Evolutionary conservation across 1,140 invertebrate genomes (phyloP).

Genomic region (Euglossa dilemma): DNA sequence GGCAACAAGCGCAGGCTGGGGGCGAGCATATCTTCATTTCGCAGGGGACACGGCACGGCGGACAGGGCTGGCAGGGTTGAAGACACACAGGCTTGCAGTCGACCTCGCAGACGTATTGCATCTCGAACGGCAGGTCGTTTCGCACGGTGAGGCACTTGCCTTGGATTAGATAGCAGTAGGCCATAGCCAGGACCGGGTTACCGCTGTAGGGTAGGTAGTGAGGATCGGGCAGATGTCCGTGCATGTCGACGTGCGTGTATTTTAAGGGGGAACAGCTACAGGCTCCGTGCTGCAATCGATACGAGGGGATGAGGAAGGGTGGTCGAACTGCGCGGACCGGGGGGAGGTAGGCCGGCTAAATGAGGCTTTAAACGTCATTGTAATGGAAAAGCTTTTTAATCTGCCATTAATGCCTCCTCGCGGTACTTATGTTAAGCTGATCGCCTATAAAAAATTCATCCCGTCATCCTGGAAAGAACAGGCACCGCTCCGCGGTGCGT

Average conservation of each 20-base stretch:
- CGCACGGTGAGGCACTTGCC: constrained; percentile 75
- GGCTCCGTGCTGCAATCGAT: constrained; percentile 75
- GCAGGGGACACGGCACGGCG: constrained; percentile 39
- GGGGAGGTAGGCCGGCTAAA: constrained; percentile 28
- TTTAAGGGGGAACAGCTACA: constrained; percentile 76
- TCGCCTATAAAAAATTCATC: constrained; percentile 55
- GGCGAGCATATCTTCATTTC: constrained; percentile 23
- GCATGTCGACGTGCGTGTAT: constrained; percentile 78
- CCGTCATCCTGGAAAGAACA: neutral
- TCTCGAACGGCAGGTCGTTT: constrained; percentile 66
- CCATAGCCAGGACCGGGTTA: constrained; percentile 73
- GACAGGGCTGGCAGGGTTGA: constrained; percentile 56
- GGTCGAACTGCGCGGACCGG: neutral
- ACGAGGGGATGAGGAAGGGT: constrained; percentile 14
- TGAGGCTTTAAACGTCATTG: constrained; percentile 53
- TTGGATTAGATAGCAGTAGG: constrained; percentile 78
- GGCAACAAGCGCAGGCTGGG: constrained; percentile 23
- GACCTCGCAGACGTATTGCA: constrained; percentile 70
- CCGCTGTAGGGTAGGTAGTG: constrained; percentile 69
- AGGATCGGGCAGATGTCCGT: constrained; percentile 60
- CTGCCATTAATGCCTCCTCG: constrained; percentile 48
- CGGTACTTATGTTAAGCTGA: constrained; percentile 44
- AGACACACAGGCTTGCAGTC: constrained; percentile 70
- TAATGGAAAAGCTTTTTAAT: constrained; percentile 61
- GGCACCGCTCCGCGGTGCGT: neutral